Base-by-base conservation (phyloP, 2,888 invertebrate genomes). In the Caenorhabditis virilis region DNA sequence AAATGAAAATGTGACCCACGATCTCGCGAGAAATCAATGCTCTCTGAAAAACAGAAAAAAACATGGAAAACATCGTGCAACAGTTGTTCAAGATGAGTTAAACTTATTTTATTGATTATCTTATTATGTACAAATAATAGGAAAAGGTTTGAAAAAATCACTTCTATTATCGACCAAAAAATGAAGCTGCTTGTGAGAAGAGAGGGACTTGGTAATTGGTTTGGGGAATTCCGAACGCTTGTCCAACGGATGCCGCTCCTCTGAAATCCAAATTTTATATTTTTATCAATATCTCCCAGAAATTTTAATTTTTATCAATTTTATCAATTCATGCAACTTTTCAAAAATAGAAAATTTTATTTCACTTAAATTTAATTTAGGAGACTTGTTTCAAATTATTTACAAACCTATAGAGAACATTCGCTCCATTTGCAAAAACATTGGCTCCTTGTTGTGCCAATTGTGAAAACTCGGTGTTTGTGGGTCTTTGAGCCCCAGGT, bases 201-300 rank as follows among this genome's bases (percentile, higher is more conserved):
- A 72, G 56, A 1, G 72, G 72, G 15, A 72, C 57, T 47, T 72
- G 62, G 42, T 72, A 72, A 51, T 63, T 63, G 15, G 59, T 49
- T 7, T 55, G 50, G 2, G 58, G 62, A 13, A 72, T 59, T 11
- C 72, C 72, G 18, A 72, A 72, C 1, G 72, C 72, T 38, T 72
- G 65, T 11, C 72, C 72, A 11, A 72, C 72, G 20, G 66, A 53
- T 6, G 66, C 69, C 7, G 72, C 72, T 4, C 72, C 72, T 56
- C 71, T 72, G 59, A 46, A 70, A 48, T 13, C 23, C 39, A 20
- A n/a, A n/a, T n/a, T n/a, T n/a, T n/a, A n/a, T n/a, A n/a, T n/a
- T n/a, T 43, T 43, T 9, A 9, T 23, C 7, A 9, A 20, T 9
- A 15, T 43, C 45, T 9, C 11, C 45, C 5, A 18, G 20, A 7